phyloP scores from a whole-genome alignment of 2,113 vertebrate genomes.

The Leptodactylus fuscus region DNA sequence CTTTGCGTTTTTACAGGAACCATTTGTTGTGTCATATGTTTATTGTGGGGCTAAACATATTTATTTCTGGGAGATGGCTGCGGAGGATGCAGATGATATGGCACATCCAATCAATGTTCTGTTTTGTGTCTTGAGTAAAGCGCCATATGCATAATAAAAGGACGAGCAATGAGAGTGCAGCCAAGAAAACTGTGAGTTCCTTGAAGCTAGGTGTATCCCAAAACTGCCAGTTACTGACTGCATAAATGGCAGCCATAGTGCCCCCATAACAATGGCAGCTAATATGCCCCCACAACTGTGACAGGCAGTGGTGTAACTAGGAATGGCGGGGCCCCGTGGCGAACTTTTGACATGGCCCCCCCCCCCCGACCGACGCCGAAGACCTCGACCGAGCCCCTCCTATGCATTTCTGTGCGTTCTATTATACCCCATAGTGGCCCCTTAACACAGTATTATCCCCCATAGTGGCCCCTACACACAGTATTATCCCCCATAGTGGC shows the following conservation, averaged over 20 bases:
- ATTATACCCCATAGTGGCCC: too few relatives aligned
- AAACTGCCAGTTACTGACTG: background rate
- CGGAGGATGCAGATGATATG: constrained; percentile 16
- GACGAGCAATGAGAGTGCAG: background rate
- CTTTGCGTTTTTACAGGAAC: background rate
- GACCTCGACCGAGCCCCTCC: too few relatives aligned
- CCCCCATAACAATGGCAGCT: background rate
- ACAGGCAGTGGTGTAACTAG: too few relatives aligned
- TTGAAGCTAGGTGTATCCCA: background rate
- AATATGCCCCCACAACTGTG: too few relatives aligned
- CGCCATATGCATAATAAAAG: background rate
- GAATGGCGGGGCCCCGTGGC: too few relatives aligned
- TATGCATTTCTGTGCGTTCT: too few relatives aligned
- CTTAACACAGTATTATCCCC: too few relatives aligned
- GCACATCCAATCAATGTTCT: constrained; percentile 21
- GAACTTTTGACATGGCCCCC: too few relatives aligned
- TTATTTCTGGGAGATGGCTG: constrained; percentile 36
- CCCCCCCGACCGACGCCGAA: too few relatives aligned
- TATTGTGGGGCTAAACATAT: constrained; percentile 32
- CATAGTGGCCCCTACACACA: too few relatives aligned
- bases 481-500: too few relatives aligned
- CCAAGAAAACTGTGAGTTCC: background rate
- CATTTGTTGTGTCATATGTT: constrained; percentile 41
- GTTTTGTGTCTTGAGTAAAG: constrained; percentile 28
- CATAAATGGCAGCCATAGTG: background rate